phyloP scores from a whole-genome alignment of 2,113 vertebrate genomes.

The Bucco capensis region DNA sequence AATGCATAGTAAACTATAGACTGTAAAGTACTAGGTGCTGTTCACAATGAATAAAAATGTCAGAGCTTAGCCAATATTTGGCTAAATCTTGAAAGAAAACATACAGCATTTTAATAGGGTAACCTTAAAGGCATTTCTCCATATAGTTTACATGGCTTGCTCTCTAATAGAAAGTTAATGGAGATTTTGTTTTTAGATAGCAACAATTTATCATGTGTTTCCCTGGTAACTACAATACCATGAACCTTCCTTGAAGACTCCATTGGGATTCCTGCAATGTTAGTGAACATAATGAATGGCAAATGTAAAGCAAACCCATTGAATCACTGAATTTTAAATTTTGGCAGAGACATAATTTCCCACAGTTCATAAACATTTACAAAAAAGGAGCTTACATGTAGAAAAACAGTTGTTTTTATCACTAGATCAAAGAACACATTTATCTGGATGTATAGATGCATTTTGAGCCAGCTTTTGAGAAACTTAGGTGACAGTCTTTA shows the following conservation, averaged over 20 bases:
- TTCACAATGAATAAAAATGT: conserved; percentile 7
- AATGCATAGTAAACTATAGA: background rate
- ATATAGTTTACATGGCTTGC: background rate
- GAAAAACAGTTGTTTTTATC: conserved; percentile 55
- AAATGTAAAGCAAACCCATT: conserved; percentile 46
- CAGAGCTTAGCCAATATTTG: background rate
- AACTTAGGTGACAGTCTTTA: conserved; percentile 49
- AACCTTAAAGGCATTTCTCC: background rate
- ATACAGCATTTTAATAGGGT: background rate
- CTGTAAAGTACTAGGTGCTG: background rate
- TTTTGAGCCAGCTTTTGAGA: conserved; percentile 25
- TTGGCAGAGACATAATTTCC: conserved; percentile 60
- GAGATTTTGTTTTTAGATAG: conserved; percentile 53
- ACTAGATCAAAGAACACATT: conserved; percentile 44
- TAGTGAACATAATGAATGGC: conserved; percentile 43
- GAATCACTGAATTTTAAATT: conserved; percentile 52
- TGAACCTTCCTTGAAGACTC: conserved; percentile 50
- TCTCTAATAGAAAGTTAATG: conserved; percentile 54
- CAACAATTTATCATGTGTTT: conserved; percentile 50
- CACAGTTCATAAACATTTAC: conserved; percentile 63
- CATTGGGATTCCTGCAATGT: conserved; percentile 12
- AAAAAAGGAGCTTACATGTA: conserved; percentile 43
- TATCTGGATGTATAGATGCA: conserved; percentile 14
- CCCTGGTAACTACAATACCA: conserved; percentile 28
- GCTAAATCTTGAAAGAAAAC: conserved; percentile 37